A percentile compares a stretch with the other conserved stretches of the same genome.
Conservation (phyloP, 1,140 invertebrate species). For the Thaumatotibia leucotreta region DNA sequence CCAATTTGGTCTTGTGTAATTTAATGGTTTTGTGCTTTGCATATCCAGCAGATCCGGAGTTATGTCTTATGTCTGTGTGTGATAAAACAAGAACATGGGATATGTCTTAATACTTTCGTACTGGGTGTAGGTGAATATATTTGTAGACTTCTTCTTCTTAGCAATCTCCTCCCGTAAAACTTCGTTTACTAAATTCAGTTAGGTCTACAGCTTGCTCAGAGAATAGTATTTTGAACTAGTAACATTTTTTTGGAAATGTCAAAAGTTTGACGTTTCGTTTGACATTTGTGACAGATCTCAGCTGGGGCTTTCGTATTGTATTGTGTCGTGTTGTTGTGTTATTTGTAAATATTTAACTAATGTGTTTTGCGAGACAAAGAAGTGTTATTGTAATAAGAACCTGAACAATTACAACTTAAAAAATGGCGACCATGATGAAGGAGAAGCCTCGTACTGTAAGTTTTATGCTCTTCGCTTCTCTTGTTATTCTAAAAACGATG, state of each 20-base stretch:
- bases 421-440: slow-evolving; percentile 3
- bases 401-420: background rate
- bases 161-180: no score
- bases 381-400: background rate
- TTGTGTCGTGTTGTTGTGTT: background rate
- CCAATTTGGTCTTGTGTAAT: no score
- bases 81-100: no score
- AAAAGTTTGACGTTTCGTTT: background rate
- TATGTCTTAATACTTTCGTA: no score
- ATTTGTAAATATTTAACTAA: slow-evolving; percentile 5
- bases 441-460: slow-evolving; percentile 4
- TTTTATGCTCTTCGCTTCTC: background rate
- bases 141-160: no score
- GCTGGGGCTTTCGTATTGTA: background rate
- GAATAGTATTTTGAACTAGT: background rate
- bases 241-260: background rate
- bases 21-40: no score
- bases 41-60: no score
- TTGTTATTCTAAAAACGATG: background rate
- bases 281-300: slow-evolving; percentile 2
- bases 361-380: background rate
- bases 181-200: no score
- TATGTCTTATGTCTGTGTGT: no score
- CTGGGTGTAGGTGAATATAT: no score
- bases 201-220: no score